A percentile compares a stretch with the other conserved stretches of the same genome.
Evolutionary conservation across 2,888 invertebrate species (phyloP).

Genomic region (Sturmia bella): DNA sequence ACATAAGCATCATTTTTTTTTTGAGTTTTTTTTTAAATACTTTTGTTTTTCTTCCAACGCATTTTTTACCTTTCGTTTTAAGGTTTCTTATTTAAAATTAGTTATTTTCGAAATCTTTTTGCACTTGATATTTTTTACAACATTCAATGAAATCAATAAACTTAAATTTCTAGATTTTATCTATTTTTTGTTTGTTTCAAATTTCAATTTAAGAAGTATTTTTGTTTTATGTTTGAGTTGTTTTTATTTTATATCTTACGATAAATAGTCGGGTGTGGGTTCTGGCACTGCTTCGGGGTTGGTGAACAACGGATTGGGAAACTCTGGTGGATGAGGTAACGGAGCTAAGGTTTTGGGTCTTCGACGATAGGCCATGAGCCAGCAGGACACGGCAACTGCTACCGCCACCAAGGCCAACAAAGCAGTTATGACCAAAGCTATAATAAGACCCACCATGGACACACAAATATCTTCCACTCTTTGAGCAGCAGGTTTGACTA

Average conservation of each 20-base stretch:
- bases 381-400: conserved; percentile 96
- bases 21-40: conserved; percentile 61
- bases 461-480: conserved; percentile 94
- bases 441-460: conserved; percentile 95
- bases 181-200: conserved; percentile 29
- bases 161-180: conserved; percentile 69
- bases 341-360: conserved; percentile 94
- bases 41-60: conserved; percentile 65
- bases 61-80: conserved; percentile 65
- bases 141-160: conserved; percentile 43
- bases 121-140: conserved; percentile 76
- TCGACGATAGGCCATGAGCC: conserved; percentile 96
- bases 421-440: conserved; percentile 95
- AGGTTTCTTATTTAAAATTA: conserved; percentile 59
- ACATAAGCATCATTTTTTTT: conserved; percentile 38
- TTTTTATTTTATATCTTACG: conserved; percentile 77
- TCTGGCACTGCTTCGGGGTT: conserved; percentile 91
- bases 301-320: conserved; percentile 95
- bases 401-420: conserved; percentile 95
- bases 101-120: conserved; percentile 74
- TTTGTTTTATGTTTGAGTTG: conserved; percentile 62
- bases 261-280: conserved; percentile 91
- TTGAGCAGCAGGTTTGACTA: conserved; percentile 82
- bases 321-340: conserved; percentile 96
- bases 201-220: conserved; percentile 44